Percentiles rank a stretch among this genome's conserved stretches.
Evolutionary conservation across 2,888 invertebrate species (phyloP).

Genomic region (Drosophila pegasa): DNA sequence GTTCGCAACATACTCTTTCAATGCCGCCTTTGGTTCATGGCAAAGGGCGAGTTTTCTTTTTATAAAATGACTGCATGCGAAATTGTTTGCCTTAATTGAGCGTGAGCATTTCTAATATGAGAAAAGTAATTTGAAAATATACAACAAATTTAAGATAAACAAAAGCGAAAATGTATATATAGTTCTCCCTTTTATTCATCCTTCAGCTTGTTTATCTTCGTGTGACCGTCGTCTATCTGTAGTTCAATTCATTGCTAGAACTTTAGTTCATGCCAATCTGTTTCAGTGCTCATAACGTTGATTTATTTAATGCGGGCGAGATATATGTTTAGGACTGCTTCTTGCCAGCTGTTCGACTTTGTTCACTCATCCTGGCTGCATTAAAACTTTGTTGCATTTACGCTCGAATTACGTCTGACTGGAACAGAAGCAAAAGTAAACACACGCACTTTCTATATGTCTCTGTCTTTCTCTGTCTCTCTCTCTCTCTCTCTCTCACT

Average conservation of each 20-base stretch:
- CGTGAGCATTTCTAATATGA: not conserved
- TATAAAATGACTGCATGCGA: not conserved
- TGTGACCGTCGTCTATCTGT: not conserved
- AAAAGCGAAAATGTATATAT: not conserved
- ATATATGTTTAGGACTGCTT: not conserved
- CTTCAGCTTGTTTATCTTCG: not conserved
- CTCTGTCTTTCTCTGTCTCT: no score
- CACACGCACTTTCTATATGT: no score
- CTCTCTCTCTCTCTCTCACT: no score
- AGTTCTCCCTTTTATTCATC: not conserved
- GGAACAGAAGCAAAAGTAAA: conserved; percentile 6
- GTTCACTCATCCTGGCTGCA: conserved; percentile 32
- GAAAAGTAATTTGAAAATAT: not conserved
- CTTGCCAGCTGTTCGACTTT: not conserved
- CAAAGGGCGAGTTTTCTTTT: not conserved
- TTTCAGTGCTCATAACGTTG: conserved; percentile 29
- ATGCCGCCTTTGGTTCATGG: conserved; percentile 17
- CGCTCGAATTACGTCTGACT: conserved; percentile 52
- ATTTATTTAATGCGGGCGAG: conserved; percentile 34
- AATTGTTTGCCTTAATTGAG: conserved; percentile 3
- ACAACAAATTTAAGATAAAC: not conserved
- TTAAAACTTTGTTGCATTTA: conserved; percentile 58
- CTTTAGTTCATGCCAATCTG: conserved; percentile 12
- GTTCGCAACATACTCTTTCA: conserved; percentile 14
- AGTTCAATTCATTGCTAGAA: not conserved